These are phyloP conservation scores for Prionace glauca DNA, from an alignment of 2,797 vertebrate genomes.

Conservation along the genomic window DNA sequence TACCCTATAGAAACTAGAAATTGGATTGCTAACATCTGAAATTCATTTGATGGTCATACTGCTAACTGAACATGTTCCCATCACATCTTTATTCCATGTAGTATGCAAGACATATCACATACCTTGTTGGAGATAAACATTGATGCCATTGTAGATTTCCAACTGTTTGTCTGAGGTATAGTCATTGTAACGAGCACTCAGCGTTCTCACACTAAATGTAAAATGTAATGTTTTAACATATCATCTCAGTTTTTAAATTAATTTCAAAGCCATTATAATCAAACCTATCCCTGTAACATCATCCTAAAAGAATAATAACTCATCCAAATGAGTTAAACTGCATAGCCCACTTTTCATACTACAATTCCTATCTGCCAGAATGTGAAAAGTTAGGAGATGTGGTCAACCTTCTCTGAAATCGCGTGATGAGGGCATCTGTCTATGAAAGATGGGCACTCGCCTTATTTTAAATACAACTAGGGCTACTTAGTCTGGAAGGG, in stretches of 20 bases:
- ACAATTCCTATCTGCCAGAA: neutral
- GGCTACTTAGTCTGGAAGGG: neutral
- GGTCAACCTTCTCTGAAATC: neutral
- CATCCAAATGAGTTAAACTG: neutral
- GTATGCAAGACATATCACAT: neutral
- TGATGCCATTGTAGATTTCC: constrained; percentile 31
- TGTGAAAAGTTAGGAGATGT: neutral
- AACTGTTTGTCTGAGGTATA: neutral
- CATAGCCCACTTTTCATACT: neutral
- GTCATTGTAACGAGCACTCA: constrained; percentile 15
- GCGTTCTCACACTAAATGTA: constrained; percentile 11
- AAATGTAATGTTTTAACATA: neutral
- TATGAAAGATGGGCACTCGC: neutral
- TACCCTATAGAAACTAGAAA: neutral
- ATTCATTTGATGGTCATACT: neutral
- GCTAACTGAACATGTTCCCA: neutral
- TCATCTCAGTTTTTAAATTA: neutral
- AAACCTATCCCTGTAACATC: neutral
- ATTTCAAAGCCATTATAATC: neutral
- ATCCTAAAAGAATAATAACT: neutral
- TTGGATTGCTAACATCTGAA: neutral
- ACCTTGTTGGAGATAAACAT: constrained; percentile 27
- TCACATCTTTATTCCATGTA: neutral
- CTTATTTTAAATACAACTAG: neutral
- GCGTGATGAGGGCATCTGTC: neutral